A percentile compares a stretch with the other conserved stretches of the same genome.
Evolutionary conservation across 2,888 invertebrate genomes (phyloP).

Genomic region (Erpobdella octoculata): DNA sequence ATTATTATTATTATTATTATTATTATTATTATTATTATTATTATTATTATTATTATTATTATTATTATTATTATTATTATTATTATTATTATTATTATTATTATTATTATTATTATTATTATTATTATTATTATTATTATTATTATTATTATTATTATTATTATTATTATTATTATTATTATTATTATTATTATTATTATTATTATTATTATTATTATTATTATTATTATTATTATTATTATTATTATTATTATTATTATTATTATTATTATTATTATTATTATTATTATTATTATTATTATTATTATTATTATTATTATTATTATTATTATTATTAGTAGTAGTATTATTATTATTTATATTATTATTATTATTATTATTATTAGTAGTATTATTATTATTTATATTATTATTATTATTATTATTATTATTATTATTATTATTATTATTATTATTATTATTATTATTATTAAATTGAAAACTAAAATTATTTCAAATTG

Average conservation of each 20-base stretch:
- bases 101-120: neutral
- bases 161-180: too few species aligned
- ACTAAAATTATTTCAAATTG: too few species aligned
- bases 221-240: too few species aligned
- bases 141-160: too few species aligned
- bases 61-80: neutral
- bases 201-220: too few species aligned
- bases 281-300: neutral
- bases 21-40: neutral
- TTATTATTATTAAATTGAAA: too few species aligned
- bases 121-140: neutral
- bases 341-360: neutral
- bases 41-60: neutral
- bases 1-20: neutral
- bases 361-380: too few species aligned
- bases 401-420: too few species aligned
- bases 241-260: neutral
- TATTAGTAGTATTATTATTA: too few species aligned
- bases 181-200: too few species aligned
- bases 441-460: too few species aligned
- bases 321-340: neutral
- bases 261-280: neutral
- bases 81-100: neutral
- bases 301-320: neutral
- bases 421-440: too few species aligned